phyloP scores from a whole-genome alignment of 2,797 vertebrate species.

The Numenius phaeopus region DNA sequence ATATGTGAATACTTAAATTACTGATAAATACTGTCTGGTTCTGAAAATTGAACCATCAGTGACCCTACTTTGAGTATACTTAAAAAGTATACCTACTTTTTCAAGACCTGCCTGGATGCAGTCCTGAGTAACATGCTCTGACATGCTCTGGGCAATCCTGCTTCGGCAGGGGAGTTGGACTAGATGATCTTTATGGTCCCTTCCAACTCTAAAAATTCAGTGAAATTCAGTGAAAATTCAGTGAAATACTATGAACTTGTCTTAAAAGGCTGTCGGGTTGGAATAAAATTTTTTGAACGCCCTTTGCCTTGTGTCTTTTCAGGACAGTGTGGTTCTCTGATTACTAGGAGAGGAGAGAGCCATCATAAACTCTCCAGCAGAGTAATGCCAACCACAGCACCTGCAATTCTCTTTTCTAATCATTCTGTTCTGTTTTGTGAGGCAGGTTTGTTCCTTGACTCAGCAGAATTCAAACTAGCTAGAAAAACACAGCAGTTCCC shows the following conservation, averaged over 20 bases:
- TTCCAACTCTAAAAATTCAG: too few species aligned
- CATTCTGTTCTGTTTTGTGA: fast-evolving
- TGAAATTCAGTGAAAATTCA: too few species aligned
- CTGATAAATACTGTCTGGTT: not conserved
- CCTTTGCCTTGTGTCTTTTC: not conserved
- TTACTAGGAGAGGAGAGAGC: not conserved
- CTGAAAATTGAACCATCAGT: not conserved
- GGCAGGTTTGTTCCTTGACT: not conserved
- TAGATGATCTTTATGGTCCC: too few species aligned
- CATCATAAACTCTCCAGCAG: not conserved
- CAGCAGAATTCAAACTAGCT: not conserved
- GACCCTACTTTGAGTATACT: not conserved
- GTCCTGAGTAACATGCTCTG: too few species aligned
- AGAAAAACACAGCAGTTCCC: not conserved
- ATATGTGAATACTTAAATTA: not conserved
- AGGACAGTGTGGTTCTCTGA: not conserved
- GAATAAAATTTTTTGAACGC: not conserved
- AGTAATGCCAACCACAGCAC: not conserved
- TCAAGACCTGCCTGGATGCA: too few species aligned
- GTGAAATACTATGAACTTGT: not conserved
- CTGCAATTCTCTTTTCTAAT: not conserved
- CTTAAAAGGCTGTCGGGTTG: not conserved
- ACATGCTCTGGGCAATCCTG: too few species aligned
- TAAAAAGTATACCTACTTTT: too few species aligned
- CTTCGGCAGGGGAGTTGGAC: too few species aligned